Percentiles rank a stretch among this genome's conserved stretches.
These are phyloP conservation scores for Lagopus muta DNA, from an alignment of 2,113 vertebrate genomes.

Conservation along the genomic window DNA sequence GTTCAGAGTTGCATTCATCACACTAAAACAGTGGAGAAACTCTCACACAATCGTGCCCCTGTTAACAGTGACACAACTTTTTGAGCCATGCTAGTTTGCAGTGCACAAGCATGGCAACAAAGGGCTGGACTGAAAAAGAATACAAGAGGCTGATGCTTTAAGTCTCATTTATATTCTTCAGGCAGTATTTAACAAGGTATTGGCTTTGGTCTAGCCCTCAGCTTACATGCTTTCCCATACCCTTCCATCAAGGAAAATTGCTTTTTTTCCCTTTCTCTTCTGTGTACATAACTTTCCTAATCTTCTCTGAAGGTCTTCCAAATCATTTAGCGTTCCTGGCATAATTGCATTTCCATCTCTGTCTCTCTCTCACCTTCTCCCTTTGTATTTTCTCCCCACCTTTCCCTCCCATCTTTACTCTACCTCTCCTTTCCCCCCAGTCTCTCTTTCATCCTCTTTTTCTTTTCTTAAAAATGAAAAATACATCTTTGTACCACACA, in stretches of 20 bases:
- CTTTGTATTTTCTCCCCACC: not conserved
- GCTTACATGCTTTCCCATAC: not conserved
- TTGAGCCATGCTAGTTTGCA: not conserved
- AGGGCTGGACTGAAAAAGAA: not conserved
- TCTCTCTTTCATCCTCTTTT: not conserved
- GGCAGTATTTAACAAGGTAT: not conserved
- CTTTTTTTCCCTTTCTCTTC: not conserved
- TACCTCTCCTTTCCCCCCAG: not conserved
- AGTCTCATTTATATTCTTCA: not conserved
- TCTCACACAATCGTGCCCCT: fast-evolving
- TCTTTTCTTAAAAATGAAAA: not conserved
- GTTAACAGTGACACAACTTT: not conserved
- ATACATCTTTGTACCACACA: not conserved
- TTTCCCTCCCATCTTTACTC: not conserved
- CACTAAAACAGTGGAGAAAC: not conserved
- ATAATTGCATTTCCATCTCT: not conserved
- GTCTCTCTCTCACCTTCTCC: not conserved
- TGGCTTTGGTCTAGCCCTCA: not conserved
- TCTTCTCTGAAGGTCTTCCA: not conserved
- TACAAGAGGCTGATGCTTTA: not conserved
- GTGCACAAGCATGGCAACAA: not conserved
- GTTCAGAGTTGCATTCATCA: not conserved
- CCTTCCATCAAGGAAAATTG: not conserved
- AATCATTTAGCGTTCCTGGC: not conserved
- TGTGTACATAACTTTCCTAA: not conserved